These are phyloP conservation scores for Drosophila subobscura DNA, from an alignment of 1,140 invertebrate genomes.

Conservation along the genomic window DNA sequence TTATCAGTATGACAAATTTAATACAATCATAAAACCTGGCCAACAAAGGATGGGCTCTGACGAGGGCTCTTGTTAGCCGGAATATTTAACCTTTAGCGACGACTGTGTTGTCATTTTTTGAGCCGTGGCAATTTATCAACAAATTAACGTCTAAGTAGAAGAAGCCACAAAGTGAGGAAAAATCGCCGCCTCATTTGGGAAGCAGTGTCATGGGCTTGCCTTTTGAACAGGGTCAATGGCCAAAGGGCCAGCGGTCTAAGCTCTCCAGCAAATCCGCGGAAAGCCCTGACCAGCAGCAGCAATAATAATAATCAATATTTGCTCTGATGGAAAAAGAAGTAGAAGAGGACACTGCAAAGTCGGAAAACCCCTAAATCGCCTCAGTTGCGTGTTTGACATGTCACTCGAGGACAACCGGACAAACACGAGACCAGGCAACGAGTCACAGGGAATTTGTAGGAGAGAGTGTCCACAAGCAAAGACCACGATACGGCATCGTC, in stretches of 20 bases:
- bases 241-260: constrained; percentile 44
- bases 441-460: constrained; percentile 23
- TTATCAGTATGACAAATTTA: constrained; percentile 72
- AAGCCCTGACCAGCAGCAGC: constrained; percentile 44
- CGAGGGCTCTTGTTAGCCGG: neutral
- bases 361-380: constrained; percentile 41
- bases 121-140: constrained; percentile 60
- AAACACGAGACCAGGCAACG: constrained; percentile 32
- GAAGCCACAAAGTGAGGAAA: constrained; percentile 33
- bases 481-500: constrained; percentile 52
- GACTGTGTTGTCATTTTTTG: constrained; percentile 9
- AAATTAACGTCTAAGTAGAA: constrained; percentile 60
- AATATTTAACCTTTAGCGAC: constrained; percentile 28
- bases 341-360: constrained; percentile 16
- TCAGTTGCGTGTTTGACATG: constrained; percentile 75
- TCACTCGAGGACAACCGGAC: constrained; percentile 64
- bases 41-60: constrained; percentile 3
- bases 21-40: constrained; percentile 26
- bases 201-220: constrained; percentile 51
- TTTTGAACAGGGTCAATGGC: constrained; percentile 57
- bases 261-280: constrained; percentile 64
- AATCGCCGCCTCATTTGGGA: constrained; percentile 61
- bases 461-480: constrained; percentile 7
- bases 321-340: constrained; percentile 17
- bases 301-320: constrained; percentile 76